Base-by-base conservation (phyloP, 2,797 vertebrate species). In the Siniperca obscura region DNA sequence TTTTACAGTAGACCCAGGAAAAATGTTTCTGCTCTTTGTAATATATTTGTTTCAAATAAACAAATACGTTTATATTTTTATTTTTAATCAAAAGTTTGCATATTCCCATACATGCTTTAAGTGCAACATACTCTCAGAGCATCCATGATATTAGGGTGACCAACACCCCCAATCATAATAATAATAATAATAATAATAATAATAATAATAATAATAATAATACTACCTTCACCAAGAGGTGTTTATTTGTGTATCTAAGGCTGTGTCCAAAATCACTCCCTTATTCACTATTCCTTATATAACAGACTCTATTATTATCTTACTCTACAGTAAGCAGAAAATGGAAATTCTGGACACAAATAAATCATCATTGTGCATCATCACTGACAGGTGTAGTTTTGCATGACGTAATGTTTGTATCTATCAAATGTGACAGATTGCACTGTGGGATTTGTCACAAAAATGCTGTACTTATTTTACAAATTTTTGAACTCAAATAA, bases 281-380 rank as follows among this genome's bases (percentile, higher is more conserved):
- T 61, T 10, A 44, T 12, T 34, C 5, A 50, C 12, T 42, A 69
- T 42, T 75, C 10, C 6, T 7, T 8, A 13, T 19, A 5, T 17
- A 68, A 6, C 6, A 36, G 36, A 53, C 22, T 21, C 3, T 56
- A 57, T 3, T 42, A 16, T 46, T 30, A 8, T 70, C 9, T 55
- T 11, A 46, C 25, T 46, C 22, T 16, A 40, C 16, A 12, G 7
- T 5, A 11, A 61, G 56, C 46, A 44, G 17, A 38, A 40, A 40
- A 40, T 11, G 19, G 8, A 48, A 1, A 7, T 34, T 67, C 52
- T 21, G 7, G 27, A 62, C 27, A 53, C 7, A 3, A 21, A 44
- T n/a, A 27, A 48, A 55, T 57, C 9, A 42, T 42, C 22, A 34
- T 52, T 70, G 56, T 64, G 66, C 57, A 75, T 55, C 19, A 78